These are phyloP conservation scores for Slavum lentiscoides DNA, from an alignment of 2,888 invertebrate genomes.

Conservation along the genomic window DNA sequence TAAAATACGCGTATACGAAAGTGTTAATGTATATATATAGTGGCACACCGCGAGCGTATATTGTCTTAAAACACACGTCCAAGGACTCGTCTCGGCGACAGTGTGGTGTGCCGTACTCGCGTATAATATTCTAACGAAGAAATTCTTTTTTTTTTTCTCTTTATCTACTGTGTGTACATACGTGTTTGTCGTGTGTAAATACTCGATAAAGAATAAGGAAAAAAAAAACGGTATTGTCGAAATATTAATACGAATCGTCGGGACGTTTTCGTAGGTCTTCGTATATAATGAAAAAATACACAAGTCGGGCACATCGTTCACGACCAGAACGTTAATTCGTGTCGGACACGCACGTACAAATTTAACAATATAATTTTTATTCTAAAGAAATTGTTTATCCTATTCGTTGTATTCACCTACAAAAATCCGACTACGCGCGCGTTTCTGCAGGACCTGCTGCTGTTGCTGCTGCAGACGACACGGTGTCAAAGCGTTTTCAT, in stretches of 20 bases:
- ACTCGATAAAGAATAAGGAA: background rate
- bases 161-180: background rate
- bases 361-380: background rate
- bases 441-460: too few relatives aligned
- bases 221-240: too few relatives aligned
- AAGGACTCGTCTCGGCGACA: background rate
- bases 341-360: background rate
- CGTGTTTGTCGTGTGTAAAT: background rate
- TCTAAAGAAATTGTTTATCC: slow-evolving; percentile 6
- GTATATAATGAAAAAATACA: background rate
- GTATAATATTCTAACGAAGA: background rate
- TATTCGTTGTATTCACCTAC: background rate
- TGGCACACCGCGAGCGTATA: too few relatives aligned
- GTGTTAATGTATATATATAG: too few relatives aligned
- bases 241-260: too few relatives aligned
- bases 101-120: background rate
- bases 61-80: background rate
- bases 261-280: too few relatives aligned
- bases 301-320: background rate
- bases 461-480: background rate
- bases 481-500: background rate
- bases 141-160: too few relatives aligned
- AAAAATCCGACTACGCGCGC: background rate
- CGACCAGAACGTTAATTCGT: background rate
- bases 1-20: too few relatives aligned